phyloP scores from a whole-genome alignment of 2,888 invertebrate genomes.

The Ochropacha duplaris region DNA sequence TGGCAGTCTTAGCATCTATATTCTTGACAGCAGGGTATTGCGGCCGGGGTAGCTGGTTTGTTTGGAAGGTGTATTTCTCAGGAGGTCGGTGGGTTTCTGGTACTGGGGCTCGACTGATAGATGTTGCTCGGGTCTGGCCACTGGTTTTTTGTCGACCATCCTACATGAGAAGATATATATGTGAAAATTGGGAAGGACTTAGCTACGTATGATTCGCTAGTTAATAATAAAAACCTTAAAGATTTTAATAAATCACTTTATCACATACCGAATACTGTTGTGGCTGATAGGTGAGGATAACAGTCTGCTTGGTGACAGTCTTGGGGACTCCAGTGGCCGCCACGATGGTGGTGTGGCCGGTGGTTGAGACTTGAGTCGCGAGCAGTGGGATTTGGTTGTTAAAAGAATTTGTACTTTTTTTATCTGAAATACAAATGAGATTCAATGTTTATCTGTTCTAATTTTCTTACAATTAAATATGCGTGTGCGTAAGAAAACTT shows the following conservation, averaged over 20 bases:
- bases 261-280: constrained; percentile 66
- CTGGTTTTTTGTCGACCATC: constrained; percentile 38
- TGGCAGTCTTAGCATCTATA: constrained; percentile 87
- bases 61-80: constrained; percentile 82
- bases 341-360: constrained; percentile 62
- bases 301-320: constrained; percentile 74
- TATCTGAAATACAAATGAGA: constrained; percentile 55
- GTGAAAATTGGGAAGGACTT: no score
- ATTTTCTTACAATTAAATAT: constrained; percentile 12
- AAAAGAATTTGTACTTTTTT: constrained; percentile 65
- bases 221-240: no score
- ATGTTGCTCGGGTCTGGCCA: constrained; percentile 30
- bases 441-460: constrained; percentile 17
- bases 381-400: constrained; percentile 54
- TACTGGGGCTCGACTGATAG: constrained; percentile 45
- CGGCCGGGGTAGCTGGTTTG: constrained; percentile 89
- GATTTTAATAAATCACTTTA: constrained; percentile 6
- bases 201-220: no score
- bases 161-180: constrained; percentile 17
- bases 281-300: constrained; percentile 75
- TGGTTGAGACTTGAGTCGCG: constrained; percentile 62
- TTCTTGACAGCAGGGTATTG: constrained; percentile 85
- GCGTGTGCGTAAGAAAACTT: no score
- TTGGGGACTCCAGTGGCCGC: constrained; percentile 65
- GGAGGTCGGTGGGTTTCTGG: constrained; percentile 63